Percentiles rank a stretch among this genome's conserved stretches.
phyloP scores from a whole-genome alignment of 2,797 vertebrate species.

The Astyanax mexicanus region DNA sequence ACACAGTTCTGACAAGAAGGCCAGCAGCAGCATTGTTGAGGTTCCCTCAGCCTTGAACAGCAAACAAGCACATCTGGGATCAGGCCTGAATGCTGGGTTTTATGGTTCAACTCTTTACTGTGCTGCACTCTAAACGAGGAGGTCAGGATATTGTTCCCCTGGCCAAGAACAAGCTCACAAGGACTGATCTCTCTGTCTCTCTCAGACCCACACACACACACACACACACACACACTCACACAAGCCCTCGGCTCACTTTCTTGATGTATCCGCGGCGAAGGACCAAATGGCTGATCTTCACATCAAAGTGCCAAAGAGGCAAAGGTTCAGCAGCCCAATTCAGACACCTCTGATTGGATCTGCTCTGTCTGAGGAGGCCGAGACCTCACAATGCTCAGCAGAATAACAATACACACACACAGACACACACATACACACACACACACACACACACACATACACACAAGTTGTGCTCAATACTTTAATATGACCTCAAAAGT shows the following conservation, averaged over 20 bases:
- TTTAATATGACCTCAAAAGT: constrained; percentile 9
- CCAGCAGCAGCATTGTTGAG: not conserved
- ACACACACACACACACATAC: constrained; percentile 26
- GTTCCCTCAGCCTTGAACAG: not conserved
- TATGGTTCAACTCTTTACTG: not conserved
- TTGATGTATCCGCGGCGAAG: constrained; percentile 48
- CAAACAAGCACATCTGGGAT: not conserved
- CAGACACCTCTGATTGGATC: constrained; percentile 56
- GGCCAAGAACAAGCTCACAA: not conserved
- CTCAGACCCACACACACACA: not conserved
- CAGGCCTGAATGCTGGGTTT: not conserved
- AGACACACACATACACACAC: constrained; percentile 20
- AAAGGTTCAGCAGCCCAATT: constrained; percentile 51
- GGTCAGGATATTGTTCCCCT: constrained; percentile 16
- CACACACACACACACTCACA: constrained; percentile 1
- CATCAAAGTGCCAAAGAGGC: constrained; percentile 64
- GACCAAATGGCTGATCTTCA: constrained; percentile 54
- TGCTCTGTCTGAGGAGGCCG: constrained; percentile 44
- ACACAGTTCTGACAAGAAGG: not conserved
- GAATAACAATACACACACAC: constrained; percentile 34
- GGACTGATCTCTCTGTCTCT: not conserved
- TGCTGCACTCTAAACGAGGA: constrained; percentile 2
- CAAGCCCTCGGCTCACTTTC: constrained; percentile 6
- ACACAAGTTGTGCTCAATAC: constrained; percentile 20
- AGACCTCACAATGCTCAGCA: constrained; percentile 51